Base-by-base conservation (phyloP, 2,888 invertebrate species). In the Cephonodes hylas region DNA sequence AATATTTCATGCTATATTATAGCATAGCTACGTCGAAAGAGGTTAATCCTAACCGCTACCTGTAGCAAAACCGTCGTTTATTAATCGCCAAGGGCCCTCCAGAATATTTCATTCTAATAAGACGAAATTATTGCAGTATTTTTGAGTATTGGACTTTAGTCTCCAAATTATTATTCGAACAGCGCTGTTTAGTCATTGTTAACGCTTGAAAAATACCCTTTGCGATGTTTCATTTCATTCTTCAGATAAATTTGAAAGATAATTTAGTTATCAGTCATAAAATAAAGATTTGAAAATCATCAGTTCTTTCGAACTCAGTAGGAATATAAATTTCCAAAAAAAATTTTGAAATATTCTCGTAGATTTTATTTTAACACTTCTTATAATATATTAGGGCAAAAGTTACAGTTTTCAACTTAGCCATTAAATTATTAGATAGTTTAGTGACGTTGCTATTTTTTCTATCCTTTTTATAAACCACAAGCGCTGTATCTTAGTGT, bases 71-170 rank as follows among this genome's bases (percentile, higher is more conserved):
- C 42, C 46, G 53, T 25, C 48, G 63, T 67, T 72, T 74, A 72
- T 74, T 69, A 69, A 73, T 65, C 31, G 58, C 60, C 58, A 68
- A 72, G 68, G 63, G 66, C 69, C 64, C 71, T 72, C 61, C 67
- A 64, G 64, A 72, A 72, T 68, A 73, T 71, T 73, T 73, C 63
- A 71, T 70, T 71, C 67, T 56, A 66, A 44, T 22, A 58, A 48
- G 71, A 65, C 63, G 59, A 71, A 71, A 72, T 74, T 71, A 73
- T 75, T 38, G 68, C 59, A 66, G 67, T 71, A 68, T 68, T 68
- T 61, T 53, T 61, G 34, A 58, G 22, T 15, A 42, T 61, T 46
- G 23, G 58, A 58, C 45, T 58, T 45, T 34, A 46, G 34, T 45
- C 27, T 15, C 27, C 15, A 18, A 59, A 44, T 44, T 44, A 59